Evolutionary conservation across 2,888 invertebrate genomes (phyloP).

Genomic region (Microchrysa polita): DNA sequence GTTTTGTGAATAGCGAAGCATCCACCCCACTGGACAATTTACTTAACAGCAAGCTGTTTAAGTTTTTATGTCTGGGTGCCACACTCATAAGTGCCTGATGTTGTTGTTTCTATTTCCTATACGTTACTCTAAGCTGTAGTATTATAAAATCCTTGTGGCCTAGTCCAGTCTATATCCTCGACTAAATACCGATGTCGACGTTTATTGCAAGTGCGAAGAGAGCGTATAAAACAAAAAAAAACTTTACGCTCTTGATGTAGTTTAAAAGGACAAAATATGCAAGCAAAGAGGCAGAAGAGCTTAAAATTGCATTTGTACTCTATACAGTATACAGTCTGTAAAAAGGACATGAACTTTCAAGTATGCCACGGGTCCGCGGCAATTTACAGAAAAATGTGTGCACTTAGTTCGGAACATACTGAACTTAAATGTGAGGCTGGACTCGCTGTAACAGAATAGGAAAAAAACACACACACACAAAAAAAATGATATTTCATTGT

Average conservation of each 20-base stretch:
- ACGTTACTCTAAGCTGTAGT: neutral
- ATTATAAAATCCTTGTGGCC: neutral
- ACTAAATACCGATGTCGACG: neutral
- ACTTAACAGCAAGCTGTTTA: constrained; percentile 28
- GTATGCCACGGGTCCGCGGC: neutral
- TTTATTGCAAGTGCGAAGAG: neutral
- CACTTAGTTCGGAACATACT: constrained; percentile 36
- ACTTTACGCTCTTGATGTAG: constrained; percentile 22
- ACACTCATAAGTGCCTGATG: constrained; percentile 34
- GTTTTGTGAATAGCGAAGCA: constrained; percentile 4
- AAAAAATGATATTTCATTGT: neutral
- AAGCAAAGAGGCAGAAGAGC: neutral
- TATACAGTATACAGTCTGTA: too few relatives aligned
- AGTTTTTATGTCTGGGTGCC: constrained; percentile 32
- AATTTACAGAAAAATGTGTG: constrained; percentile 33
- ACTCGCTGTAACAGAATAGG: neutral
- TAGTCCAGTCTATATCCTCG: neutral
- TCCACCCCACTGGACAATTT: constrained; percentile 33
- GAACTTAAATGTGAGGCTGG: constrained; percentile 4
- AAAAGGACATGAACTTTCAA: constrained; percentile 17
- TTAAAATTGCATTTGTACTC: neutral
- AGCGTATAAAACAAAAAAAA: neutral
- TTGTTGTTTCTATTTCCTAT: constrained; percentile 5
- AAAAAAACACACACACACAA: neutral
- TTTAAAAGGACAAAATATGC: constrained; percentile 34